phyloP scores from a whole-genome alignment of 2,888 invertebrate species.

The Noctua fimbriata region DNA sequence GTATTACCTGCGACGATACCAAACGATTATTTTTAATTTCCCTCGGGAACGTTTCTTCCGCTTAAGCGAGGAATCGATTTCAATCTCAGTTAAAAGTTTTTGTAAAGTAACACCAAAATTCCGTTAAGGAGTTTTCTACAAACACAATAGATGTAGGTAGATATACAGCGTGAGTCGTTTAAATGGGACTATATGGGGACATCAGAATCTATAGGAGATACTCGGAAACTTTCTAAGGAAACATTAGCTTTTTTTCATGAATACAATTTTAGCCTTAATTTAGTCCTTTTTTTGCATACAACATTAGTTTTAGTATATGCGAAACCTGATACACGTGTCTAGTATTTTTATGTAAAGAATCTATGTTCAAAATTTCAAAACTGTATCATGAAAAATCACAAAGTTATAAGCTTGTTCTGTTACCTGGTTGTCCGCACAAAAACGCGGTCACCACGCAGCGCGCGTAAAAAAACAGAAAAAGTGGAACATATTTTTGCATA shows the following conservation, averaged over 20 bases:
- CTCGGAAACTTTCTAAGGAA: not conserved
- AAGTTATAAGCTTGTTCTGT: too few species aligned
- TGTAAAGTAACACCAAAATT: constrained; percentile 59
- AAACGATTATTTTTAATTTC: constrained; percentile 67
- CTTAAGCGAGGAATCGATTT: constrained; percentile 64
- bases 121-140: constrained; percentile 31
- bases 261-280: not conserved
- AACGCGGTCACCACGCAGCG: too few species aligned
- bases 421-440: too few species aligned
- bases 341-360: too few species aligned
- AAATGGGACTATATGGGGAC: not conserved
- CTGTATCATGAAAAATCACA: too few species aligned
- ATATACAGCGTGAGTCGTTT: not conserved
- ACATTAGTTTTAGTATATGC: too few species aligned
- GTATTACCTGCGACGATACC: constrained; percentile 55
- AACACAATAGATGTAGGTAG: constrained; percentile 16
- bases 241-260: not conserved
- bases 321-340: too few species aligned
- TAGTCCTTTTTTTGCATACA: too few species aligned
- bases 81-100: constrained; percentile 63
- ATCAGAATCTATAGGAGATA: not conserved
- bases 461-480: too few species aligned
- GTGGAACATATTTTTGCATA: not conserved
- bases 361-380: too few species aligned
- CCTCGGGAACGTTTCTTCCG: constrained; percentile 62